phyloP scores from a whole-genome alignment of 2,888 invertebrate genomes.

The Lepidocyrtoides sp. region DNA sequence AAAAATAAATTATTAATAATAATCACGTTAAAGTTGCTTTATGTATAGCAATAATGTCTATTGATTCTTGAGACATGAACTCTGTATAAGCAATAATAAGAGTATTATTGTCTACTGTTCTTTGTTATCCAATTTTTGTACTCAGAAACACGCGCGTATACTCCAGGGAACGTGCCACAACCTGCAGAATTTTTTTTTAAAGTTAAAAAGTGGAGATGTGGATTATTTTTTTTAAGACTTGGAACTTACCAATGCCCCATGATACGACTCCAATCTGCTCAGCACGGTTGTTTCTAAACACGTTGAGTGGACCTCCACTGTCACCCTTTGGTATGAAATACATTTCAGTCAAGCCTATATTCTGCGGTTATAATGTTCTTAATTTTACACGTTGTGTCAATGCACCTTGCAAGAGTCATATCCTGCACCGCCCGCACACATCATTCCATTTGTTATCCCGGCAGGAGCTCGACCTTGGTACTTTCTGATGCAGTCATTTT shows the following conservation, averaged over 20 bases:
- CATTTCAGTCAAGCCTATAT: too few species aligned
- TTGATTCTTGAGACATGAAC: too few species aligned
- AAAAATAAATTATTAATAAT: too few species aligned
- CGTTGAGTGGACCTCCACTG: slow-evolving; percentile 52
- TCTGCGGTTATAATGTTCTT: too few species aligned
- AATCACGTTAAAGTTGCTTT: too few species aligned
- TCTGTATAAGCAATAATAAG: too few species aligned
- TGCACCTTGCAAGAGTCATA: slow-evolving; percentile 95
- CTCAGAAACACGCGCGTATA: slow-evolving; percentile 94
- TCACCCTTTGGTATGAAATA: too few species aligned
- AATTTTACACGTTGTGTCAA: too few species aligned
- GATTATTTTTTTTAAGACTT: neutral
- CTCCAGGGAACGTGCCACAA: slow-evolving; percentile 95
- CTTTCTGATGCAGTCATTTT: slow-evolving; percentile 66
- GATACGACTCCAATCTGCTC: slow-evolving; percentile 68
- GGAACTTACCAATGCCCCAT: slow-evolving; percentile 76
- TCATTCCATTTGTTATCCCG: slow-evolving; percentile 89
- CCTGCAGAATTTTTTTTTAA: slow-evolving; percentile 14
- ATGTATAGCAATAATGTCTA: too few species aligned
- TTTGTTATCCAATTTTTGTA: slow-evolving; percentile 95
- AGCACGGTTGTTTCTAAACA: slow-evolving; percentile 21
- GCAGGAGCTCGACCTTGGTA: slow-evolving; percentile 75
- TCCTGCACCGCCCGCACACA: slow-evolving; percentile 93
- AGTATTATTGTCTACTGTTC: slow-evolving; percentile 88
- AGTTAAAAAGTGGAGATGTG: neutral